These are phyloP conservation scores for Poecilia latipinna DNA, from an alignment of 2,113 vertebrate genomes.

Conservation along the genomic window DNA sequence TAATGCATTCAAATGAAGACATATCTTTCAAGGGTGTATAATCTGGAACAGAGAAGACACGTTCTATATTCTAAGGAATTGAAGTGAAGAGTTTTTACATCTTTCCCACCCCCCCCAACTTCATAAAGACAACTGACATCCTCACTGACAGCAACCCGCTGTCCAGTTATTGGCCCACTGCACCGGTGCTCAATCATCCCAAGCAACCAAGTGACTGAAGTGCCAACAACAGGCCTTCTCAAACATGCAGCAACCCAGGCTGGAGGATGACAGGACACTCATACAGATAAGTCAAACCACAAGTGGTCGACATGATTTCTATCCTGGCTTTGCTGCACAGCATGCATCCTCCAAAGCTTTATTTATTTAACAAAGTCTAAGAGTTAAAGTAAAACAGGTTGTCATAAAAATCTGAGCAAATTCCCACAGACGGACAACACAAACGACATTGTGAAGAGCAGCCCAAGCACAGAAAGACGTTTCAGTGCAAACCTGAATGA, in stretches of 20 bases:
- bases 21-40: slow-evolving; percentile 1
- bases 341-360: background rate
- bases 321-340: background rate
- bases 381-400: background rate
- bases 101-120: background rate
- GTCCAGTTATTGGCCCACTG: slow-evolving; percentile 16
- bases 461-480: slow-evolving; percentile 8
- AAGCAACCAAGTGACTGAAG: slow-evolving; percentile 11
- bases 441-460: background rate
- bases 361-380: slow-evolving; percentile 9
- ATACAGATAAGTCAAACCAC: background rate
- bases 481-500: slow-evolving; percentile 45
- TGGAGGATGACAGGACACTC: slow-evolving; percentile 15
- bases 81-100: background rate
- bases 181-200: slow-evolving; percentile 26
- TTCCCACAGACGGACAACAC: background rate
- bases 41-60: slow-evolving; percentile 6
- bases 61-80: background rate
- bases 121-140: background rate
- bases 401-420: slow-evolving; percentile 22
- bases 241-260: slow-evolving; percentile 11
- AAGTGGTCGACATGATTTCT: background rate
- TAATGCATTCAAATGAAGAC: background rate
- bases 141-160: slow-evolving; percentile 18
- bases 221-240: background rate